Base-by-base conservation (phyloP, 2,888 invertebrate genomes). In the Drosophila putrida region DNA sequence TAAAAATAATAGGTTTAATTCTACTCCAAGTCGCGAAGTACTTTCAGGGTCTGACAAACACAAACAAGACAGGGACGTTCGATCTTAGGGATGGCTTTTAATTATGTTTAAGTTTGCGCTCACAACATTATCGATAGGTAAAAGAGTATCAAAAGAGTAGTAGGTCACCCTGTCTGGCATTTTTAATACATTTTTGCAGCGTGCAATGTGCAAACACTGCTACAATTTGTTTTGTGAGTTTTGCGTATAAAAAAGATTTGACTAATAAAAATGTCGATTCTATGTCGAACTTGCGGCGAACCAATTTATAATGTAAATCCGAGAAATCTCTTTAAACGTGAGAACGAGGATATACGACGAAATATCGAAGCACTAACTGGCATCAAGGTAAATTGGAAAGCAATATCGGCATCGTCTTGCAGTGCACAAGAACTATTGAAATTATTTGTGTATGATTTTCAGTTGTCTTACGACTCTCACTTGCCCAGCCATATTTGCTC, bases 261-360 rank as follows among this genome's bases (percentile, higher is more conserved):
- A 36, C 27, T 33, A 39, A 47, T 25, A 5, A 49, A 10, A 25
- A 79, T 82, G 78, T 6, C 57, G 0, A 38, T 36, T 8, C 11
- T 57, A n/a, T 82, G 82, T 13, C 67, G 88, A 63, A 55, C 53
- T 31, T 82, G 88, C 49, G 64, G 64, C 4, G 88, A 84, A n/a
- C 70, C 64, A 0, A 87, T 82, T 44, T 87, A 62, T 6, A 68
- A 62, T 28, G 8, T 41, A 1, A 51, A 67, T 5, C 85, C 82
- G 4, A 84, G 76, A 60, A 72, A 82, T 11, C 49, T 82, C 0
- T 82, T 84, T 28, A 58, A 41, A 4, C 33, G 53, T 35, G 64
- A 71, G 25, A 57, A 87, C 33, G 49, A 58, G 5, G 27, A 49
- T 6, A 71, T 87, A 33, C 55, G 53, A 0, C 25, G 55, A 3